These are phyloP conservation scores for Pogonognathellus flavescens DNA, from an alignment of 1,140 invertebrate species.

Conservation along the genomic window DNA sequence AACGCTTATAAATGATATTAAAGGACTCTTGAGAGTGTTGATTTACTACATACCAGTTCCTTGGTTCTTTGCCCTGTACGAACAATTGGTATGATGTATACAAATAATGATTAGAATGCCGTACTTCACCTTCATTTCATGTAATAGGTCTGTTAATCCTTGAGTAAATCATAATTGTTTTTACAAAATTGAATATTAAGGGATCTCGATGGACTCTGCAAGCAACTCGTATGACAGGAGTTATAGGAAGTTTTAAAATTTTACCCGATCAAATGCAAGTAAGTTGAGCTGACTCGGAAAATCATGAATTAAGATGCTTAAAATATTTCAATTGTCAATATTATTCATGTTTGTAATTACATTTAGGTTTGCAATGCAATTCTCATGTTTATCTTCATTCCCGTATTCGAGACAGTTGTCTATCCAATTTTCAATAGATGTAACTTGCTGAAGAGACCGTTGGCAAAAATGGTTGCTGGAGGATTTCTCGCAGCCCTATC, in stretches of 20 bases:
- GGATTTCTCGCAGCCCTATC: constrained; percentile 74
- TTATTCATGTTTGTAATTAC: neutral
- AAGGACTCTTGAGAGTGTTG: constrained; percentile 79
- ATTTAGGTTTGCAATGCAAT: constrained; percentile 74
- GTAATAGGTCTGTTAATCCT: too few relatives aligned
- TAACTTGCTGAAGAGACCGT: constrained; percentile 70
- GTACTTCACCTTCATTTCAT: too few relatives aligned
- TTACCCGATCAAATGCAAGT: constrained; percentile 74
- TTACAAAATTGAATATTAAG: constrained; percentile 66
- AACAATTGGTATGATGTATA: constrained; percentile 68
- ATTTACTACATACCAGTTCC: constrained; percentile 75
- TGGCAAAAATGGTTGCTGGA: constrained; percentile 76
- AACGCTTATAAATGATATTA: constrained; percentile 82
- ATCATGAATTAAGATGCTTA: too few relatives aligned
- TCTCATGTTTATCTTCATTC: constrained; percentile 75
- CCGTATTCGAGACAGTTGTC: constrained; percentile 74
- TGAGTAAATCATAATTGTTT: too few relatives aligned
- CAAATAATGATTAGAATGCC: too few relatives aligned
- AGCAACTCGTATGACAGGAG: constrained; percentile 74
- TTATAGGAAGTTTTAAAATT: constrained; percentile 69
- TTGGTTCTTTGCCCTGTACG: constrained; percentile 77
- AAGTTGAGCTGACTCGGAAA: too few relatives aligned
- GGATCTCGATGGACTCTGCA: constrained; percentile 77
- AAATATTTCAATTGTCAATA: neutral
- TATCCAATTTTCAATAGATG: constrained; percentile 69